Base-by-base conservation (phyloP, 1,140 invertebrate species). In the Cyclina sinensis region DNA sequence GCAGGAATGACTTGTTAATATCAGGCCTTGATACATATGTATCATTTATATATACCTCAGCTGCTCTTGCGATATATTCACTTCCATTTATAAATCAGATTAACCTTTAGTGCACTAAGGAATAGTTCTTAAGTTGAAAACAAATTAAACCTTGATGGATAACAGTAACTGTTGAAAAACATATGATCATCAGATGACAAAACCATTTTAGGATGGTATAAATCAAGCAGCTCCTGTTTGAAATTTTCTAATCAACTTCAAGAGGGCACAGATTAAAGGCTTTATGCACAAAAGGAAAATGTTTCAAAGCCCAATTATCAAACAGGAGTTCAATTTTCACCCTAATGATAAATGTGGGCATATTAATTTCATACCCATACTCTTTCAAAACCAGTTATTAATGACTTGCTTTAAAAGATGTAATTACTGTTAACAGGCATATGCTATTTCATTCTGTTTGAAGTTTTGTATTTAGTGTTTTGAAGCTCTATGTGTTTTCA, bases 181-280 rank as follows among this genome's bases (percentile, higher is more conserved):
- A 11, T 57, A 21, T 57, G 51, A n/a, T 18, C 51, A 57, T 57
- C 51, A 74, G 5, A 21, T n/a, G 32, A 39, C 43, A 18, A 74
- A 74, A 43, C 37, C 18, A 35, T 74, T 43, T 21, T 21, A 11
- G 3, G 9, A 3, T 3, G 39, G 21, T 74, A 48, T 74, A 74
- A 74, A 74, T 74, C 70, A 74, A 74, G 70, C 12, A 27, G 5
- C n/a, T 74, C 43, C 35, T 74, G 70, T 74, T 74, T 74, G 32
- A 65, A 65, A 65, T 74, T 39, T 48, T 48, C 70, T 57, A 35
- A 81, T 81, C 78, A 81, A 37, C 32, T 39, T 39, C 35, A 57
- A 59, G 54, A 35, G 37, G 5, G 18, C 1, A 46, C 39, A 86
- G 65, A 86, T 86, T 86, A 86, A 86, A 86, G 83, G 51, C 68